phyloP scores from a whole-genome alignment of 2,113 vertebrate genomes.

The Nothoprocta pentlandii region DNA sequence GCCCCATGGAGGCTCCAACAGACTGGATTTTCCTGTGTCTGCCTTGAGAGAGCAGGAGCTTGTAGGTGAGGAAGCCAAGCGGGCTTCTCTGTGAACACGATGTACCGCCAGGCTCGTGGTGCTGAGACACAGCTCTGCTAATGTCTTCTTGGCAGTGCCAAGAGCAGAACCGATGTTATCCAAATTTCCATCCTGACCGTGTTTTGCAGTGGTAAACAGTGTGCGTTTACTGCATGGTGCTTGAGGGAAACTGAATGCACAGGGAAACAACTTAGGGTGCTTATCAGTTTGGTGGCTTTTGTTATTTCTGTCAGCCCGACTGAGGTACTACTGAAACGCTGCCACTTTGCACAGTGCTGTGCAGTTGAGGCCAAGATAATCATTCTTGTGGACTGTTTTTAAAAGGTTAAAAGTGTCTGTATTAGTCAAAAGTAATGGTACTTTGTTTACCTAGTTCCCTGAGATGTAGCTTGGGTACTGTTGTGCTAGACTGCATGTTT shows the following conservation, averaged over 20 bases:
- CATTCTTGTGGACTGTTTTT: not conserved
- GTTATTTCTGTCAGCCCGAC: not conserved
- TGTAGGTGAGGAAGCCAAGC: not conserved
- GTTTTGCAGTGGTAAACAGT: accelerated
- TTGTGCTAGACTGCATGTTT: not conserved
- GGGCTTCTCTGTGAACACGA: not conserved
- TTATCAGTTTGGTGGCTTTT: not conserved
- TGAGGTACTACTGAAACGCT: not conserved
- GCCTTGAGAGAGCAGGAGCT: not conserved
- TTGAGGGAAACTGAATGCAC: accelerated
- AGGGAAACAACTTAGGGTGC: not conserved
- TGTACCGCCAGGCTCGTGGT: accelerated
- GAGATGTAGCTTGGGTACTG: not conserved
- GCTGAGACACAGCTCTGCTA: not conserved
- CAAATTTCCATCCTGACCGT: not conserved
- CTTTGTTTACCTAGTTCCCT: not conserved
- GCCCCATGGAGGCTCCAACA: not conserved
- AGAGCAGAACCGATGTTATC: not conserved
- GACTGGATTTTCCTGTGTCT: not conserved
- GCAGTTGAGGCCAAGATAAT: not conserved
- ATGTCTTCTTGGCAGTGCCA: not conserved
- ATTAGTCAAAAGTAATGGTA: not conserved
- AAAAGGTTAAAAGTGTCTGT: not conserved
- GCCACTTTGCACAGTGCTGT: not conserved
- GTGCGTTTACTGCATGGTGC: not conserved